Evolutionary conservation across 2,797 vertebrate genomes (phyloP).

Genomic region (Neomorphus geoffroyi): DNA sequence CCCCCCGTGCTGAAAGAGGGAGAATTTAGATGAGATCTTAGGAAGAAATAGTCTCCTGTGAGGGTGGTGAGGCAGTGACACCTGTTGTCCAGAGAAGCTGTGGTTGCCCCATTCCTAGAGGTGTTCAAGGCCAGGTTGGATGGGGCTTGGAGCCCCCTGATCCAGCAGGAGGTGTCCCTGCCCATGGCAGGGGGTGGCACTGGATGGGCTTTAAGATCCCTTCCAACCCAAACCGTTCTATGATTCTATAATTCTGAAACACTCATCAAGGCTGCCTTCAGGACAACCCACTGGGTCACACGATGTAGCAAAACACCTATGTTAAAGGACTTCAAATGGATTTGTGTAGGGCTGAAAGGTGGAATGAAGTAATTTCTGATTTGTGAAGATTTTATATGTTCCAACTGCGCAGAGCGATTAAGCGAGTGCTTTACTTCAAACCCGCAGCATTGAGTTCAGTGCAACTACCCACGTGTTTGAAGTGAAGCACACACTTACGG

Average conservation of each 20-base stretch:
- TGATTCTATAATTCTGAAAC: neutral
- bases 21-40: no score
- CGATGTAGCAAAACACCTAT: neutral
- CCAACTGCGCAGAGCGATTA: neutral
- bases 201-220: no score
- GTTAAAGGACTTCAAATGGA: neutral
- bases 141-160: no score
- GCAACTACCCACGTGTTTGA: neutral
- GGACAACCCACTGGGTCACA: neutral
- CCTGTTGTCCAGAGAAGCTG: no score
- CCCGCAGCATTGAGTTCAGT: rapidly evolving
- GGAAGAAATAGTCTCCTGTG: no score
- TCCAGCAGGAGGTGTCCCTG: no score
- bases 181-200: no score
- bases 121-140: no score
- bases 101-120: no score
- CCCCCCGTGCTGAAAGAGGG: neutral
- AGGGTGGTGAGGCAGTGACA: no score
- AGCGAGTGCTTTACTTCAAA: neutral
- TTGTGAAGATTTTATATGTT: neutral
- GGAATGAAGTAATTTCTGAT: neutral
- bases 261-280: neutral
- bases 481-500: neutral
- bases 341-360: neutral
- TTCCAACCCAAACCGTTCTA: no score